Evolutionary conservation across 2,888 invertebrate species (phyloP).

Genomic region (Euproctis similis): DNA sequence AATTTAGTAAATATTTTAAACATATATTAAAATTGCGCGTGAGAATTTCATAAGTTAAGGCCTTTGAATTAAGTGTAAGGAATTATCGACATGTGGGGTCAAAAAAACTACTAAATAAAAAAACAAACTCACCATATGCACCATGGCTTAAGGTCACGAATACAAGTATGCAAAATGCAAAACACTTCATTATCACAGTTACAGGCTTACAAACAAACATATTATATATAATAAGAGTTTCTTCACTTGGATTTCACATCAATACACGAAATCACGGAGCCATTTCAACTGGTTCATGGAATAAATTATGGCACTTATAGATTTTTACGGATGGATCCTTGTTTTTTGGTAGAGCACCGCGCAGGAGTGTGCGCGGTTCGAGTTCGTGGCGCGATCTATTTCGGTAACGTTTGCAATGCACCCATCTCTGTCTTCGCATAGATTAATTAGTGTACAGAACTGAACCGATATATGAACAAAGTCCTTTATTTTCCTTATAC

Average conservation of each 20-base stretch:
- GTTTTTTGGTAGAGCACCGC: conserved; percentile 31
- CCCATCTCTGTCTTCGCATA: conserved; percentile 54
- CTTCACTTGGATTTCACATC: conserved; percentile 9
- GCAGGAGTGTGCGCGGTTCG: conserved; percentile 48
- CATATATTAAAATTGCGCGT: no score
- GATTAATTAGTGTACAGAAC: conserved; percentile 30
- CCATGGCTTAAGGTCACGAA: conserved; percentile 26
- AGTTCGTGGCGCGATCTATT: conserved; percentile 58
- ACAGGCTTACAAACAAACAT: conserved; percentile 11
- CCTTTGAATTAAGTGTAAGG: no score
- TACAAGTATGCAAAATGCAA: conserved; percentile 24
- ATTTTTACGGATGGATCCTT: conserved; percentile 40
- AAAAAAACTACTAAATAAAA: no score
- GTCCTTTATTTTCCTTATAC: no score
- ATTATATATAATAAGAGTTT: no score
- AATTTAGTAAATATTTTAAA: no score
- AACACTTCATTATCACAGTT: conserved; percentile 31
- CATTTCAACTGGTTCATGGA: conserved; percentile 21
- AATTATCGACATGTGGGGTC: no score
- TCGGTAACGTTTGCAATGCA: conserved; percentile 51
- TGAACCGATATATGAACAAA: no score
- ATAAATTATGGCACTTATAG: no score
- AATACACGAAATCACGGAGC: conserved; percentile 14
- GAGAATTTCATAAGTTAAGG: no score
- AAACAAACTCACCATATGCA: conserved; percentile 28